phyloP scores from a whole-genome alignment of 2,888 invertebrate species.

The Dynastes maya region DNA sequence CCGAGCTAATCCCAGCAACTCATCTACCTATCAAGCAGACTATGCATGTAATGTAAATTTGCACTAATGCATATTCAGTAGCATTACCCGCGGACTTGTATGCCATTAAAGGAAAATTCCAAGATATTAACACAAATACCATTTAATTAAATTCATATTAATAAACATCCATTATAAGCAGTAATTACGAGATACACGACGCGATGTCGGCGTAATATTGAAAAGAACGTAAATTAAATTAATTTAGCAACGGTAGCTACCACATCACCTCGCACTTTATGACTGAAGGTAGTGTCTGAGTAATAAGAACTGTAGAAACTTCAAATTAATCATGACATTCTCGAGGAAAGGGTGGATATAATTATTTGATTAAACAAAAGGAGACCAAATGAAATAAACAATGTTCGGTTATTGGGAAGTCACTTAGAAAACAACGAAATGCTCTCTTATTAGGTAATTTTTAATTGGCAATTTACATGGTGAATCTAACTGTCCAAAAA shows the following conservation, averaged over 20 bases:
- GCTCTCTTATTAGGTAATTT: too few species aligned
- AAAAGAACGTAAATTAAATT: constrained; percentile 14
- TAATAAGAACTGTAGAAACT: too few species aligned
- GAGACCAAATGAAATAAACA: too few species aligned
- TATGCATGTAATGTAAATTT: constrained; percentile 35
- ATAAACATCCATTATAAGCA: constrained; percentile 6
- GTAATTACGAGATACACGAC: constrained; percentile 10
- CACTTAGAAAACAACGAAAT: too few species aligned
- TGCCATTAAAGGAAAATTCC: constrained; percentile 24
- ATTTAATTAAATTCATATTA: constrained; percentile 39
- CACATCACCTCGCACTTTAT: neutral
- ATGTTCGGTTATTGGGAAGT: too few species aligned
- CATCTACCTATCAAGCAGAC: constrained; percentile 26
- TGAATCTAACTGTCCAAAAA: neutral
- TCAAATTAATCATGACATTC: too few species aligned
- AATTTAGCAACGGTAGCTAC: neutral
- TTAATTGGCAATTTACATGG: neutral
- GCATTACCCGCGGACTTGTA: constrained; percentile 29
- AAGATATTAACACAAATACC: constrained; percentile 34
- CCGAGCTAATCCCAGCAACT: constrained; percentile 28
- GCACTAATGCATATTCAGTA: constrained; percentile 32
- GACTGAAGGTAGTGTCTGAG: too few species aligned
- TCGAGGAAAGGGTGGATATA: too few species aligned
- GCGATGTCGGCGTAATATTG: neutral
- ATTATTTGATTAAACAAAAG: too few species aligned